Evolutionary conservation across 2,888 invertebrate species (phyloP), one percentile per base, ranked within the genome.

Genomic region (Endomychus coccineus): DNA sequence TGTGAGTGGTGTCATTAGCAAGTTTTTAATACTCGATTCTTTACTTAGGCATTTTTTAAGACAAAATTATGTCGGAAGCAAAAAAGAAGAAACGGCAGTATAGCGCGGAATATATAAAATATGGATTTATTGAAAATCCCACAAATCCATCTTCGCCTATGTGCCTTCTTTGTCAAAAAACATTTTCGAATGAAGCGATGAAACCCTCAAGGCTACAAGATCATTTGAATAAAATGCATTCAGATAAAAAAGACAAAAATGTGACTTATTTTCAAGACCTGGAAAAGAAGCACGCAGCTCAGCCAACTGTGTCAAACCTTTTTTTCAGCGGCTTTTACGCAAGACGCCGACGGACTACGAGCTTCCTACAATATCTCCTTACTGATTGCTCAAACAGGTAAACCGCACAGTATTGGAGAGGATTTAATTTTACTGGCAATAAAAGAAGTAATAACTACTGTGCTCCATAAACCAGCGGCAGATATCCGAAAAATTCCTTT

Each of bases 171-270:
- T 52, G 52, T 28, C 44, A 41, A 12, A 50, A 50, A 42, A 37
- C 38, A 22, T 52, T 48, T 30, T 45, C 49, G 25, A 45, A 50
- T 30, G 52, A 52, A 39, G 35, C 45, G 12, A 51, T 39, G 32
- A 39, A 42, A 31, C 42, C 42, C 36, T 42, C 31, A 12, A 34
- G 32, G 13, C 36, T 40, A 2, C 36, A 36, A 36, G 36, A 40
- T 22, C 32, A 40, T 36, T 40, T 22, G 17, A 38, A 25, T 34
- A 39, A 25, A 39, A 27, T 39, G 28, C 39, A 35, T 22, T 2
- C 13, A n/a, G 39, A 39, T 39, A 41, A 40, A 27, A 41, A 38
- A 29, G 34, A 39, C 16, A 34, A 34, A 23, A 16, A 34, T 39
- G 27, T 39, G 12, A n/a, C n/a, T n/a, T 13, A 30, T 12, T 39